Conservation (phyloP, 2,888 invertebrate genomes). For the Smittia sp. region DNA sequence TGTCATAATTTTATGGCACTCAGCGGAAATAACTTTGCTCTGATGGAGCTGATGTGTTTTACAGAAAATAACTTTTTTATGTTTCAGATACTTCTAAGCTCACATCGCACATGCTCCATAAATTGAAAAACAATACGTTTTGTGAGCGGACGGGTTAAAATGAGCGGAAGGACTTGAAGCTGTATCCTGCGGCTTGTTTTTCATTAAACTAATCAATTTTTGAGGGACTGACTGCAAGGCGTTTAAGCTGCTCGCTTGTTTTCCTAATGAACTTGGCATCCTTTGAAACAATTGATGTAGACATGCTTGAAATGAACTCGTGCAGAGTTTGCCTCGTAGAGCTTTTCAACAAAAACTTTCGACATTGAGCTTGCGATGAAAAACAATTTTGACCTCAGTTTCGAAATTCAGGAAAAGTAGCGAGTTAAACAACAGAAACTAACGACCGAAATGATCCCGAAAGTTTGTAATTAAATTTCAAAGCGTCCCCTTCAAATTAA, state of each 20-base stretch:
- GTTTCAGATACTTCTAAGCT: not conserved
- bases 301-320: not conserved
- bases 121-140: slow-evolving; percentile 23
- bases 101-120: not conserved
- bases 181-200: not conserved
- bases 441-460: slow-evolving; percentile 33
- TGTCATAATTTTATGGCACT: slow-evolving; percentile 28
- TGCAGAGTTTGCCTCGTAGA: not conserved
- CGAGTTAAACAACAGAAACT: slow-evolving; percentile 14
- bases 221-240: not conserved
- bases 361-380: not conserved
- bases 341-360: not conserved
- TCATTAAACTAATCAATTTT: slow-evolving; percentile 23
- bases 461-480: slow-evolving; percentile 36
- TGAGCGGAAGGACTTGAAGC: not conserved
- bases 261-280: slow-evolving; percentile 2
- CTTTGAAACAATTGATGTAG: slow-evolving; percentile 5
- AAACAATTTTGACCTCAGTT: not conserved
- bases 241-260: slow-evolving; percentile 6
- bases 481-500: slow-evolving; percentile 30
- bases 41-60: not conserved
- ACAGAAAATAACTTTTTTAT: slow-evolving; percentile 28
- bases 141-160: too few relatives aligned
- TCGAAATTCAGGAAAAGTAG: not conserved
- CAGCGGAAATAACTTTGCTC: not conserved